Percentiles rank a stretch among this genome's conserved stretches.
Conservation (phyloP, 1,140 invertebrate species). For the Colletes latitarsis region DNA sequence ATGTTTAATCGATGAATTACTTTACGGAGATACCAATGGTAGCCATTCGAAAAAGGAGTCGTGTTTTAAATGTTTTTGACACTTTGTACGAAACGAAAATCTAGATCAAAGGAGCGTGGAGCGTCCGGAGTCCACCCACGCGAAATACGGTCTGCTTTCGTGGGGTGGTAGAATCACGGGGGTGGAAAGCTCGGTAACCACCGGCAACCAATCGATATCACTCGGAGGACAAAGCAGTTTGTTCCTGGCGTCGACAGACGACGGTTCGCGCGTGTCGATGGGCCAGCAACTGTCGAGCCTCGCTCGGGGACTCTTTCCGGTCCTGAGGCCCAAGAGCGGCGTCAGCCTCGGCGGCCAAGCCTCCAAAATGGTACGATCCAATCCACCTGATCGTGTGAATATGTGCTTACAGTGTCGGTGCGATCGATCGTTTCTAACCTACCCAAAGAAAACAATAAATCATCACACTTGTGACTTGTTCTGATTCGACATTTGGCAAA, state of each 20-base stretch:
- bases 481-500: no score
- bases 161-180: slow-evolving; percentile 30
- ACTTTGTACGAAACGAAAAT: neutral
- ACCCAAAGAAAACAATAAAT: no score
- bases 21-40: no score
- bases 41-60: no score
- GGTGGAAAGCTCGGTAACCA: slow-evolving; percentile 41
- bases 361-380: slow-evolving; percentile 38
- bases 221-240: slow-evolving; percentile 75
- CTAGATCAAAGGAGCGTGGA: neutral
- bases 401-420: neutral
- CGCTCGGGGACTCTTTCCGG: slow-evolving; percentile 56
- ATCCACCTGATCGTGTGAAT: neutral
- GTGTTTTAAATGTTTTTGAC: no score
- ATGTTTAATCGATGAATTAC: no score
- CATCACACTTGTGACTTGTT: no score
- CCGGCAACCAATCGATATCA: slow-evolving; percentile 62
- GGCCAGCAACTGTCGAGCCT: slow-evolving; percentile 75
- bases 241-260: slow-evolving; percentile 47
- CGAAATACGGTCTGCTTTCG: slow-evolving; percentile 12
- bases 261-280: slow-evolving; percentile 65
- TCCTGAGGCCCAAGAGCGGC: slow-evolving; percentile 25
- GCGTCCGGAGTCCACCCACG: neutral
- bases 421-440: slow-evolving; percentile 3
- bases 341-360: neutral